Evolutionary conservation across 2,797 vertebrate genomes (phyloP).

Genomic region (Melanogrammus aeglefinus): DNA sequence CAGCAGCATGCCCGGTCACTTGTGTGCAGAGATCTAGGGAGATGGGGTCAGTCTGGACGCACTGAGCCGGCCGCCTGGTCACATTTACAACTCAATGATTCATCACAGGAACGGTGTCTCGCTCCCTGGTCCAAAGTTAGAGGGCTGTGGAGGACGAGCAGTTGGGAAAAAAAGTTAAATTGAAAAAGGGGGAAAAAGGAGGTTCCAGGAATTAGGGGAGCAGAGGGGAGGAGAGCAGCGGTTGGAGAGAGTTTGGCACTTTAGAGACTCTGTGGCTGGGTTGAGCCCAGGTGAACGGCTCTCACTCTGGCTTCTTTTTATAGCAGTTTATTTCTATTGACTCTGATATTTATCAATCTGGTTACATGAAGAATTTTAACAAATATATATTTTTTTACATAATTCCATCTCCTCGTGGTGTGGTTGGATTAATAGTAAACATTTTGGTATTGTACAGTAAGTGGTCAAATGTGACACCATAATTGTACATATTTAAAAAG

Average conservation of each 20-base stretch:
- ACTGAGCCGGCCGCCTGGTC: constrained; percentile 6
- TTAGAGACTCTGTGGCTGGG: neutral
- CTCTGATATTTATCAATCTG: too few species aligned
- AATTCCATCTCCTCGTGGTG: too few species aligned
- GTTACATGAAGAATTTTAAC: too few species aligned
- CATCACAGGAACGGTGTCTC: neutral
- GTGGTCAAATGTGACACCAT: too few species aligned
- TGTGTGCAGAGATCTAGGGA: neutral
- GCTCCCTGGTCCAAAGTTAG: neutral
- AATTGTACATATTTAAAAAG: too few species aligned
- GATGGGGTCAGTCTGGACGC: neutral
- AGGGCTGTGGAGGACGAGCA: neutral
- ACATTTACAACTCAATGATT: constrained; percentile 16
- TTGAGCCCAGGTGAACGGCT: neutral
- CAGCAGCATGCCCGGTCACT: neutral
- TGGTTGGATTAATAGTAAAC: too few species aligned
- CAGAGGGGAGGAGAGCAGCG: neutral
- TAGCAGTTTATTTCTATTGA: too few species aligned
- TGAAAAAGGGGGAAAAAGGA: neutral
- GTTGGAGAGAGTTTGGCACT: neutral
- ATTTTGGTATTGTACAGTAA: too few species aligned
- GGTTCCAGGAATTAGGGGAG: neutral
- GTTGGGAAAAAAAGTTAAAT: neutral
- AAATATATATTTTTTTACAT: too few species aligned
- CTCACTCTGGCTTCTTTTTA: too few species aligned